These are phyloP conservation scores for Parazoanthus darwini DNA, from an alignment of 92 coral and sea anemone genomes.

Conservation along the genomic window DNA sequence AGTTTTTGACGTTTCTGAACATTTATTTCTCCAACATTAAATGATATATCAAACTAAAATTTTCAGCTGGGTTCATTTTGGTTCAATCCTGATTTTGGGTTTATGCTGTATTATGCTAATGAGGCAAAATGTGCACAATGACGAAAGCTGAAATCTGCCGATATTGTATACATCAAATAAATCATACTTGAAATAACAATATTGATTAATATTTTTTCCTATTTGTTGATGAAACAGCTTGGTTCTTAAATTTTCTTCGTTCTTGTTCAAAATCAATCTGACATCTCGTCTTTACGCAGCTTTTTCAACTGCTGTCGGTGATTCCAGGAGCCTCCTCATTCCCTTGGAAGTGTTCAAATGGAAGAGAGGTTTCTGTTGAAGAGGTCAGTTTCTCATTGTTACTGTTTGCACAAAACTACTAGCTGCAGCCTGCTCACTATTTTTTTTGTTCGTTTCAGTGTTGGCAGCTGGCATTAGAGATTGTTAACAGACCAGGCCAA, in stretches of 20 bases:
- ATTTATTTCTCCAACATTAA: no score
- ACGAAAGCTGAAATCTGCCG: no score
- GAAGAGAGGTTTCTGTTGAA: slow-evolving; percentile 9
- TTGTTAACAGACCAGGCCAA: slow-evolving; percentile 29
- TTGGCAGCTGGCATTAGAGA: slow-evolving; percentile 7
- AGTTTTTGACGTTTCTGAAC: no score
- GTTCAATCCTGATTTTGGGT: no score
- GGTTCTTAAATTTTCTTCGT: background rate
- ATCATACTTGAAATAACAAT: no score
- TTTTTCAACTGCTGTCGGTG: slow-evolving; percentile 17
- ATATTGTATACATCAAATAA: no score
- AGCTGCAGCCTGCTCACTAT: background rate
- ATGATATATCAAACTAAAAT: no score
- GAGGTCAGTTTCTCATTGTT: background rate
- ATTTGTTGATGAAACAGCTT: no score
- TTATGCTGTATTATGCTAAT: no score
- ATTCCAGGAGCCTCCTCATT: slow-evolving; percentile 10
- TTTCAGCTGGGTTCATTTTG: no score
- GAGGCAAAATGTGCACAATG: no score
- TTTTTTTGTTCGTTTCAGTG: background rate
- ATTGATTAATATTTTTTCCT: no score
- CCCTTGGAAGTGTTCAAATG: slow-evolving; percentile 26
- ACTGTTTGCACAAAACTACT: background rate
- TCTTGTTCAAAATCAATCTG: background rate
- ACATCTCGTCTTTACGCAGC: background rate